Evolutionary conservation across 2,888 invertebrate genomes (phyloP).

Genomic region (Netelia melanura): DNA sequence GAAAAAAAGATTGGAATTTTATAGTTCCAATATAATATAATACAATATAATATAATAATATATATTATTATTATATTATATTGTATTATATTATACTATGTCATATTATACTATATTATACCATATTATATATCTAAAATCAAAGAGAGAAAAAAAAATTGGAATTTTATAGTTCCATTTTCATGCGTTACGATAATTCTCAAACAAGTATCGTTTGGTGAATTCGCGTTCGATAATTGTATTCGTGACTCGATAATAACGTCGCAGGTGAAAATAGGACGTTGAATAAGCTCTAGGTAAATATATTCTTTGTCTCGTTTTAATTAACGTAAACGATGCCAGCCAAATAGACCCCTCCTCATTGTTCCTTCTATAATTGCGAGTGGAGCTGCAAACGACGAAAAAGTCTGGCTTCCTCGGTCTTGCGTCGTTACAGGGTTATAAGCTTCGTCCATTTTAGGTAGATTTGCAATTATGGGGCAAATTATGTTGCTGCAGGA

Average conservation of each 20-base stretch:
- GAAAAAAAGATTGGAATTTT: neutral
- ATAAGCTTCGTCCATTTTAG: slow-evolving; percentile 53
- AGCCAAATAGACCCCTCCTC: slow-evolving; percentile 30
- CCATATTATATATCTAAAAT: too few relatives aligned
- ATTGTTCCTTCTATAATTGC: slow-evolving; percentile 57
- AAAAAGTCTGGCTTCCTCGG: slow-evolving; percentile 18
- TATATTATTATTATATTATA: too few relatives aligned
- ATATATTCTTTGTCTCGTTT: slow-evolving; percentile 37
- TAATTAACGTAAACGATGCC: slow-evolving; percentile 56
- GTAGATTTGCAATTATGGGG: slow-evolving; percentile 55
- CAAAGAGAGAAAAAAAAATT: neutral
- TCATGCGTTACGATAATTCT: neutral
- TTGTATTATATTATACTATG: too few relatives aligned
- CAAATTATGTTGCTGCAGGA: slow-evolving; percentile 17
- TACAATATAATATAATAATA: too few relatives aligned
- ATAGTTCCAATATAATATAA: too few relatives aligned
- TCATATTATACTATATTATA: too few relatives aligned
- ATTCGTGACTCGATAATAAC: slow-evolving; percentile 29
- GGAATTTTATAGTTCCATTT: neutral
- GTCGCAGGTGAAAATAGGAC: slow-evolving; percentile 4
- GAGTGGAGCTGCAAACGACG: neutral
- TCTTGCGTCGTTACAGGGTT: neutral
- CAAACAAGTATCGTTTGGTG: neutral
- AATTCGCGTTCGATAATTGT: slow-evolving; percentile 29
- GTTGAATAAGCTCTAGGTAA: slow-evolving; percentile 7